Percentiles rank a stretch among this genome's conserved stretches.
Conservation (phyloP, 2,888 invertebrate species). For the Sarcophaga variegata region DNA sequence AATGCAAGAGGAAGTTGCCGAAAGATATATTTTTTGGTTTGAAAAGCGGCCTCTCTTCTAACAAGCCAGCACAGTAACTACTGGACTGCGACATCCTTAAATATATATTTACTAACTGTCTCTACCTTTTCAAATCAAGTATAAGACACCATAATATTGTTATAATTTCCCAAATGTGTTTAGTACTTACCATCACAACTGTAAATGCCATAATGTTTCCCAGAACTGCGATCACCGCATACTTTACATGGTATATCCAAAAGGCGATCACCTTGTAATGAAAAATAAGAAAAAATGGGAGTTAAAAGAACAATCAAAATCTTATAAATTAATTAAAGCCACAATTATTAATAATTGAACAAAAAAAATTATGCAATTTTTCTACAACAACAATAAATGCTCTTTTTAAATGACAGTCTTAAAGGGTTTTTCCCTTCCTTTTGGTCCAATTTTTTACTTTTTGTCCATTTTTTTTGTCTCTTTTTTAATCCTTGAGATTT, state of each 20-base stretch:
- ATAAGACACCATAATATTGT: no score
- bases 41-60: no score
- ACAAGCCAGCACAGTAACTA: no score
- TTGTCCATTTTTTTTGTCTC: neutral
- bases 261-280: conserved; percentile 92
- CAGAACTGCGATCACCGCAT: conserved; percentile 98
- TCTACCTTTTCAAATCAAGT: no score
- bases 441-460: neutral
- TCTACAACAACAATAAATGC: neutral
- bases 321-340: neutral
- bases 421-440: neutral
- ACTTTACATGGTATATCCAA: conserved; percentile 99
- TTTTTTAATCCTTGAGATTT: conserved; percentile 69
- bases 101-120: no score
- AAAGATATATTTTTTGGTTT: no score
- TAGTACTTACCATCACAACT: conserved; percentile 95
- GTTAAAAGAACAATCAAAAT: neutral
- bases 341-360: neutral
- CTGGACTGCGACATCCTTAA: no score
- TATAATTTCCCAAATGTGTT: no score
- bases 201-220: conserved; percentile 99
- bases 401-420: neutral
- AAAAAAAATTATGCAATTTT: neutral
- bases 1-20: no score
- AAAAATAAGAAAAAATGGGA: conserved; percentile 7